Base-by-base conservation (phyloP, 2,888 invertebrate genomes). In the Ametastegia equiseti region DNA sequence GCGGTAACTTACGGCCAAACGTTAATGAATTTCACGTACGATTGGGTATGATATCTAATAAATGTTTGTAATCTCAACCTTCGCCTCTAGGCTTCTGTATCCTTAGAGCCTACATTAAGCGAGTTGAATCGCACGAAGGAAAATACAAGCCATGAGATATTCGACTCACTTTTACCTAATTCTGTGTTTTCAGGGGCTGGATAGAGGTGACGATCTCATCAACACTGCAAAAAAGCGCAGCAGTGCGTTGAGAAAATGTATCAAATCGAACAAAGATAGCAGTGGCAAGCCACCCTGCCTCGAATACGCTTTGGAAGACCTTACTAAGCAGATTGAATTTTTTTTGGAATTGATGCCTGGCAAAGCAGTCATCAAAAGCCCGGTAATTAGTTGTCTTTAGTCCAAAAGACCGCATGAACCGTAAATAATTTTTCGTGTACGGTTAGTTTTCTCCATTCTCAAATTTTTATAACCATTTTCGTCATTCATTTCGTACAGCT, bases 311-410 rank as follows among this genome's bases (percentile, higher is more conserved):
- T 45, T 71, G 7, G 7, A 7, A 71, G 11, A 11, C 7, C 27
- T 71, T 13, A 71, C 27, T 15, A n/a, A 45, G 0, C 71, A 47
- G 30, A 7, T 19, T 27, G 4, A 11, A 1, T 1, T 13, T 5
- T 75, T 75, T 75, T 36, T 75, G 36, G 11, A n/a, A 13, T 54
- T 54, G 36, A 19, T 54, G 9, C 75, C 75, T 5, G 75, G 75
- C 36, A 54, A 75, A 19, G 50, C 19, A 19, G 7, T 36, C 2
- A 50, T 75, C 50, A 54, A 75, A 75, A n/a, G 33, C 11, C 23
- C 0, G 54, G 75, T 63, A 33, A 9, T 63, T 63, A n/a, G n/a
- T n/a, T n/a, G n/a, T n/a, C n/a, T n/a, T n/a, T n/a, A n/a, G n/a
- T n/a, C n/a, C n/a, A n/a, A n/a, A n/a, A n/a, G n/a, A n/a, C n/a